These are phyloP conservation scores for Eristalinus aeneus DNA, from an alignment of 2,888 invertebrate species.

Conservation along the genomic window DNA sequence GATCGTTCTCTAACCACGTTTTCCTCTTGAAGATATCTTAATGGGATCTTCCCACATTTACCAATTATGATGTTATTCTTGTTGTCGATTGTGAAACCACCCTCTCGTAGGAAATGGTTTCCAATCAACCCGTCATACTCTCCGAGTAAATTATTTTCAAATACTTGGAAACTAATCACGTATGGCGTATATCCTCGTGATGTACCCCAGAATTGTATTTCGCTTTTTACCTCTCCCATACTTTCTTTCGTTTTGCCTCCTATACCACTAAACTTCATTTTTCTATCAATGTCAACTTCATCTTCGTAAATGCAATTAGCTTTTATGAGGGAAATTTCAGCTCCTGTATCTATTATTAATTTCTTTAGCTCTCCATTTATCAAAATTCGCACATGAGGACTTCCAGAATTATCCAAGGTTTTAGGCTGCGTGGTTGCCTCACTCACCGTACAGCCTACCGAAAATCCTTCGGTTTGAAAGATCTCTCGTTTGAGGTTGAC, in stretches of 20 bases:
- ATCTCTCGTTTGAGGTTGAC: too few species aligned
- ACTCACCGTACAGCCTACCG: too few species aligned
- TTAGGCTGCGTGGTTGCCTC: too few species aligned
- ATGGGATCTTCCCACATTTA: background rate
- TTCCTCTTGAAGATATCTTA: background rate
- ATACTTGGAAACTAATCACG: constrained; percentile 6
- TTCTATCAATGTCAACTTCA: constrained; percentile 5
- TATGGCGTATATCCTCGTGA: background rate
- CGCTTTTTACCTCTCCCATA: background rate
- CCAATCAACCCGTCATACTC: constrained; percentile 8
- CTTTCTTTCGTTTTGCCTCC: constrained; percentile 2
- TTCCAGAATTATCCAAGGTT: too few species aligned
- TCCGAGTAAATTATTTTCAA: constrained; percentile 2
- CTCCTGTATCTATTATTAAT: too few species aligned
- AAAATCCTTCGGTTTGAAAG: too few species aligned
- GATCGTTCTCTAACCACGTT: background rate
- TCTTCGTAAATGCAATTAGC: too few species aligned
- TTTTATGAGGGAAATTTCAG: too few species aligned
- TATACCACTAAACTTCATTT: constrained; percentile 13
- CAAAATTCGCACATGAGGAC: too few species aligned
- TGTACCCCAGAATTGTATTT: background rate
- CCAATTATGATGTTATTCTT: background rate
- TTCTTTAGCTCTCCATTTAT: too few species aligned
- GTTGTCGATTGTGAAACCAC: background rate
- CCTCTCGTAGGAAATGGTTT: constrained; percentile 15